Evolutionary conservation across 2,888 invertebrate species (phyloP).

Genomic region (Nymphalis urticae): DNA sequence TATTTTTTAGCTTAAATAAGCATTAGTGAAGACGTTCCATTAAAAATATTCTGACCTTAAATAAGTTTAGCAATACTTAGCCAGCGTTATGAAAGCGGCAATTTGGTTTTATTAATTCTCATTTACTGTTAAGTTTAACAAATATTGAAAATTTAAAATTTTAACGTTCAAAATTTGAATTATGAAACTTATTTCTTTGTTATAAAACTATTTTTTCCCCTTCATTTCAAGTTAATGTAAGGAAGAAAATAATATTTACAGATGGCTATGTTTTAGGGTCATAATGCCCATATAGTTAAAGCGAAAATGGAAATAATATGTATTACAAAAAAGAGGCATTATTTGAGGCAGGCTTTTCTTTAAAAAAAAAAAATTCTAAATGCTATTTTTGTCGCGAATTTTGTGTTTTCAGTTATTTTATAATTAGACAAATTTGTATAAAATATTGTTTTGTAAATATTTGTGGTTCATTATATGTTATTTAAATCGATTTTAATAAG

Average conservation of each 20-base stretch:
- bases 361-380: no score
- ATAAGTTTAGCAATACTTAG: not conserved
- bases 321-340: no score
- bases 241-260: not conserved
- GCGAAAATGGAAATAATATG: no score
- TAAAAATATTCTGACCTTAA: not conserved
- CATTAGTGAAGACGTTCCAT: conserved; percentile 1
- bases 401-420: not conserved
- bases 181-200: no score
- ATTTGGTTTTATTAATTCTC: not conserved
- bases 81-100: not conserved
- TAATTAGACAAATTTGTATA: not conserved
- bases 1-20: conserved; percentile 3
- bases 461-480: not conserved
- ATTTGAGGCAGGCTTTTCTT: no score
- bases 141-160: no score
- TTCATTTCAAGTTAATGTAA: no score
- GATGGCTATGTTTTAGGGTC: no score
- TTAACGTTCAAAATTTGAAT: no score
- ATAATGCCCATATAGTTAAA: no score
- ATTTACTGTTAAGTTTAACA: not conserved
- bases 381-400: not conserved
- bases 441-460: conserved; percentile 10
- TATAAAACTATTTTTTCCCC: no score
- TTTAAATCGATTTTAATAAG: not conserved